Evolutionary conservation across 2,888 invertebrate genomes (phyloP), one percentile per base, ranked within the genome.

Genomic region (Heliconius aoede): DNA sequence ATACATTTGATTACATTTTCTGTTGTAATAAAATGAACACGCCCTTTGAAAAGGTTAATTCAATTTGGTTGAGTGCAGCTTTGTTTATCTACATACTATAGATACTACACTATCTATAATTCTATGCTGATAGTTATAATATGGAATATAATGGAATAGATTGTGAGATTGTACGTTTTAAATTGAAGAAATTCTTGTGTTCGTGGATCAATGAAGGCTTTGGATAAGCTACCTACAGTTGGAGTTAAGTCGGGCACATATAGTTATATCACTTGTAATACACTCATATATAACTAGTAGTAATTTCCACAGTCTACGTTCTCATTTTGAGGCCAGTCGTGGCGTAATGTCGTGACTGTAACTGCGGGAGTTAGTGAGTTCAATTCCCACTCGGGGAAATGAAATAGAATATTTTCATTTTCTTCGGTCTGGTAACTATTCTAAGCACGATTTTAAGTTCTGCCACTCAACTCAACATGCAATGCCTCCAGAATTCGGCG

Each of bases 41-140:
- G 80, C 82, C 83, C 79, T 73, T 78, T 74, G 78, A 76, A 82
- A 83, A 84, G 81, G 85, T 83, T 83, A 81, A 72, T 64, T 83
- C 80, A 74, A 77, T 78, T 80, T 73, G 51, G 32, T 68, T 51
- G 78, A 79, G 81, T 84, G 82, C 71, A 68, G 73, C 60, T 51
- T 73, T n/a, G 24, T 58, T 73, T 46, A 32, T 36, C 51, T 73
- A 76, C 68, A 69, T 74, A 18, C 15, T 60, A 26, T 15, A 26
- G 55, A 26, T 60, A 77, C 62, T 76, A 72, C 73, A 60, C 74
- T 61, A 40, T 36, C 26, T 46, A 68, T 18, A n/a, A 55, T 72
- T 73, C 51, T 69, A 68, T 68, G 7, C 32, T 21, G 1, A 55
- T 58, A 24, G 13, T 32, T 58, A 24, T 58, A 9, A 13, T 26